These are phyloP conservation scores for Esox niger DNA, from an alignment of 2,113 vertebrate genomes.

Conservation along the genomic window DNA sequence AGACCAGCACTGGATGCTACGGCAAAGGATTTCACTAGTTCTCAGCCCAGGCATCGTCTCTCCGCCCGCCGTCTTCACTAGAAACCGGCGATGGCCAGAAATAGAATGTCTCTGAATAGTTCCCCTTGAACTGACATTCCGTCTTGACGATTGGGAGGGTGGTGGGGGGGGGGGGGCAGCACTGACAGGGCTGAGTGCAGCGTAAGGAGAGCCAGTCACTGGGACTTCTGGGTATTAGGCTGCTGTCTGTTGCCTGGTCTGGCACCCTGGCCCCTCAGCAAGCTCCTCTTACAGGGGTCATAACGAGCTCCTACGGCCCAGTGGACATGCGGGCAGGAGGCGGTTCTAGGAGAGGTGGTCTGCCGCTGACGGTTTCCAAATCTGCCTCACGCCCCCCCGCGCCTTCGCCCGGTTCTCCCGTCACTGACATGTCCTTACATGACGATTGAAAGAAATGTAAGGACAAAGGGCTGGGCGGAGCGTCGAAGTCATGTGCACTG, in stretches of 20 bases:
- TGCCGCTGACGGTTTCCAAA: no score
- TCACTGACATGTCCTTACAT: no score
- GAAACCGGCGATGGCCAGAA: slow-evolving; percentile 4
- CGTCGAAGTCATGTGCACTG: no score
- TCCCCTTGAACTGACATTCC: slow-evolving; percentile 60
- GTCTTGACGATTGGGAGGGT: slow-evolving; percentile 34
- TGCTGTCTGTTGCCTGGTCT: slow-evolving; percentile 16
- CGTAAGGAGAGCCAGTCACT: slow-evolving; percentile 18
- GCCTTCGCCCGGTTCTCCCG: no score
- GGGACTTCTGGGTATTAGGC: slow-evolving; percentile 22
- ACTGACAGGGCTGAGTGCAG: no score
- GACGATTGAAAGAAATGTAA: no score
- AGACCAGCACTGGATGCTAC: background rate
- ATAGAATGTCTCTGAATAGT: slow-evolving; percentile 53
- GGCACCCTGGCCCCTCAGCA: slow-evolving; percentile 18
- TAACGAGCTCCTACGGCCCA: slow-evolving; percentile 20
- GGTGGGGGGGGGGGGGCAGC: slow-evolving; percentile 30
- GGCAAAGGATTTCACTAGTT: background rate
- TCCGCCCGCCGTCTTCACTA: background rate
- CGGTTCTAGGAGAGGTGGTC: background rate
- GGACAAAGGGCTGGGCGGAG: no score
- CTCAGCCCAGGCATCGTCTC: background rate
- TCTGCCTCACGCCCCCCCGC: no score
- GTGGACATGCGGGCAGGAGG: background rate
- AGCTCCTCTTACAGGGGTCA: slow-evolving; percentile 7